Percentiles rank a stretch among this genome's conserved stretches.
Evolutionary conservation across 2,888 invertebrate species (phyloP).

Genomic region (Oscheius onirici): DNA sequence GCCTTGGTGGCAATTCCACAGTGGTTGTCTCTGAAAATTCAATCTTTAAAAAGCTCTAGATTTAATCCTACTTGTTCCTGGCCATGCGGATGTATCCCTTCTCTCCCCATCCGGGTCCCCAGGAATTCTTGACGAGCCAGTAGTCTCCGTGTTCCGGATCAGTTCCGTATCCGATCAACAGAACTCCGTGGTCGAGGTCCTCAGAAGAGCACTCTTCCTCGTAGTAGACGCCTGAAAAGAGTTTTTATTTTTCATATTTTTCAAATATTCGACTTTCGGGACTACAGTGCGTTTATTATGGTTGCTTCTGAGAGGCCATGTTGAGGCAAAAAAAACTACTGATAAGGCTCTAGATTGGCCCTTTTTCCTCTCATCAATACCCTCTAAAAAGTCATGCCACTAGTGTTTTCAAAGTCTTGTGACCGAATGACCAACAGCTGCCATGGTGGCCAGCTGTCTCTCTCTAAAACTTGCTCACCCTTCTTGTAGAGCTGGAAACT

Average conservation of each 20-base stretch:
- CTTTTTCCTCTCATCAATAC: no score
- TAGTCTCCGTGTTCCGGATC: conserved; percentile 77
- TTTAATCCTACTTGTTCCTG: conserved; percentile 75
- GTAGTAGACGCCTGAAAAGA: conserved; percentile 68
- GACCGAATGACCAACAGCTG: not conserved
- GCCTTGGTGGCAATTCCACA: conserved; percentile 89
- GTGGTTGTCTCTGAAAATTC: conserved; percentile 76
- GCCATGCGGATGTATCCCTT: conserved; percentile 84
- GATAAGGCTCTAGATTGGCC: no score
- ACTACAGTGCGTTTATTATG: no score
- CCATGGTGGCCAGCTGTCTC: not conserved
- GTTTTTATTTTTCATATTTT: no score
- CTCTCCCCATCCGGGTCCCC: conserved; percentile 89
- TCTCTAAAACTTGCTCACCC: conserved; percentile 45
- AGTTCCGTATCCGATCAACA: conserved; percentile 85
- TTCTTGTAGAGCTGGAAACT: conserved; percentile 71
- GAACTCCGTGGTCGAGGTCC: conserved; percentile 85
- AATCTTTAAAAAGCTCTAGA: no score
- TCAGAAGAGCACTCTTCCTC: conserved; percentile 78
- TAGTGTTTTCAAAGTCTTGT: no score
- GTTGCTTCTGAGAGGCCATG: no score
- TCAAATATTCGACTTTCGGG: no score
- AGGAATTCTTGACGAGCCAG: conserved; percentile 91
- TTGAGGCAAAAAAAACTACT: no score
- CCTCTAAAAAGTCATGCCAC: no score